Evolutionary conservation across 2,888 invertebrate species (phyloP), one percentile per base, ranked within the genome.

Genomic region (Eulithis testata): DNA sequence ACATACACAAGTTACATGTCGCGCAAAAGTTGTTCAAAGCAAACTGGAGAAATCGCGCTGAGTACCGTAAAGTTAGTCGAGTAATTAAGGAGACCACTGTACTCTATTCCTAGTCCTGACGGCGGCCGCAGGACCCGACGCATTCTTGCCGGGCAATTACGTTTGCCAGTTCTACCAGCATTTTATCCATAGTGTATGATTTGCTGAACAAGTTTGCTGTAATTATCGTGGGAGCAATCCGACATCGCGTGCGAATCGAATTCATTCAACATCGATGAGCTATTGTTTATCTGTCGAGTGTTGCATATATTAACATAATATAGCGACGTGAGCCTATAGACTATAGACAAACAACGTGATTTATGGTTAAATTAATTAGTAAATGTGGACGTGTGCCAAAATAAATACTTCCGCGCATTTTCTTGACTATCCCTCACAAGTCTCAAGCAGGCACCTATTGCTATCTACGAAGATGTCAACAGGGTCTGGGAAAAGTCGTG

Each of bases 131-230:
- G 89, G 88, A 87, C 86, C 83, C 77, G 86, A 87, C 89, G 87
- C 91, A 90, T 91, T 91, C 91, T 85, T 87, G 88, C 76, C 85
- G 88, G 89, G 87, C 88, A 91, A 91, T 91, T 91, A 91, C 89
- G 88, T 86, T 88, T 90, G 53, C 53, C 40, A 37, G 49, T 11
- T 49, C 4, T 12, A 52, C 31, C 51, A 89, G 60, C 88, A 86
- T 90, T 91, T 90, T 88, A 90, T 88, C 89, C 83, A 85, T 85
- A 87, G 82, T 88, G 82, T 90, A 90, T 90, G 89, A 91, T 91
- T 90, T 91, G 88, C 86, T 85, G 87, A 85, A 87, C 84, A 85
- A 82, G 81, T 86, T 88, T 87, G 82, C 80, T 81, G 79, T 90
- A 88, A 90, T 90, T 89, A 87, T 88, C 88, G 89, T 90, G 91